Evolutionary conservation across 1,140 invertebrate genomes (phyloP).

Genomic region (Antheraea mylitta): DNA sequence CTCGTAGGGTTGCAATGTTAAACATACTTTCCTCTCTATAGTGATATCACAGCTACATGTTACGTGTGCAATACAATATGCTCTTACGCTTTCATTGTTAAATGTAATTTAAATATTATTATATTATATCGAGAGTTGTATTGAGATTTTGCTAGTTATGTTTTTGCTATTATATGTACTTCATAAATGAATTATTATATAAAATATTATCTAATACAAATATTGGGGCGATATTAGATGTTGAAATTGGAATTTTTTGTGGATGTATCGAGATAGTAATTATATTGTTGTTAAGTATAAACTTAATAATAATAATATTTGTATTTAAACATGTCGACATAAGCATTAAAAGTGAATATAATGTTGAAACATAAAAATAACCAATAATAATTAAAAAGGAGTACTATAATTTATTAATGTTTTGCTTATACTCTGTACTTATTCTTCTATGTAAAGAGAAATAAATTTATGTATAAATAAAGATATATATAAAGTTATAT

Average conservation of each 20-base stretch:
- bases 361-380: background rate
- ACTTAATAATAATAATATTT: conserved; percentile 48
- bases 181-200: conserved; percentile 32
- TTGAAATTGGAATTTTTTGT: conserved; percentile 38
- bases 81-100: conserved; percentile 65
- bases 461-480: background rate
- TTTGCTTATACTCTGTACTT: background rate
- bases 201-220: conserved; percentile 13
- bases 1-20: conserved; percentile 44
- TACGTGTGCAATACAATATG: conserved; percentile 42
- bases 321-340: conserved; percentile 55
- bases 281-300: conserved; percentile 69
- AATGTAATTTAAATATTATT: conserved; percentile 55
- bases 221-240: conserved; percentile 32
- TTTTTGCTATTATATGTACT: conserved; percentile 52
- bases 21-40: conserved; percentile 9
- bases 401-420: conserved; percentile 2
- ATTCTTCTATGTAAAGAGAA: background rate
- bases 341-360: conserved; percentile 46
- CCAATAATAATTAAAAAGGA: conserved; percentile 19
- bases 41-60: conserved; percentile 29
- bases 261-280: conserved; percentile 48
- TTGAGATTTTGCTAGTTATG: conserved; percentile 45
- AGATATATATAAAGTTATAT: background rate
- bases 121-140: conserved; percentile 47